Conservation (phyloP, 2,113 vertebrate species). For the Ptilonorhynchus violaceus region DNA sequence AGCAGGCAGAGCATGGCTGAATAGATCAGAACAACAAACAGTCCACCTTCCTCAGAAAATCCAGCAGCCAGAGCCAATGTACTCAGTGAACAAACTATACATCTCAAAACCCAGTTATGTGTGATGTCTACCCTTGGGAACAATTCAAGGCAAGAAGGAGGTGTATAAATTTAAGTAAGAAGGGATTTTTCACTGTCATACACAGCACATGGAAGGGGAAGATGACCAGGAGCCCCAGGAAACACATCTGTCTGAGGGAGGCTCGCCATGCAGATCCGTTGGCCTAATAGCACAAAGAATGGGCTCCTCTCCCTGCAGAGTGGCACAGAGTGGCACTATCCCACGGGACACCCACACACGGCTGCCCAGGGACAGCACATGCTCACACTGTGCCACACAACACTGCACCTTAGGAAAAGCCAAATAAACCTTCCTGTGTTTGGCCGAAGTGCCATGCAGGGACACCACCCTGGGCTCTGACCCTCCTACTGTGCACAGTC, state of each 20-base stretch:
- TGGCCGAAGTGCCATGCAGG: background rate
- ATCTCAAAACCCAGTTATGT: background rate
- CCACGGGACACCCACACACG: background rate
- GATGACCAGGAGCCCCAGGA: background rate
- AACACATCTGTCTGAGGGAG: rapidly evolving
- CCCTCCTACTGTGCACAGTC: background rate
- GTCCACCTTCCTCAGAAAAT: background rate
- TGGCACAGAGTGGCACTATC: rapidly evolving
- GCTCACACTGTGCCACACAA: rapidly evolving
- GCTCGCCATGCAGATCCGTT: rapidly evolving
- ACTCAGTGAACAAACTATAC: background rate
- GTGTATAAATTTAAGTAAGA: background rate
- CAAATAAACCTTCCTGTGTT: rapidly evolving
- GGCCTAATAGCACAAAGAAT: rapidly evolving
- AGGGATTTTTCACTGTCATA: background rate
- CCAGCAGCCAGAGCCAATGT: rapidly evolving
- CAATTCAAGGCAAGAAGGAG: background rate
- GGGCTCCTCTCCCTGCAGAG: rapidly evolving
- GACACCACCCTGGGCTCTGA: background rate
- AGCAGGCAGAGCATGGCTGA: background rate
- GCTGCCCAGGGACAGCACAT: rapidly evolving
- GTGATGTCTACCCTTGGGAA: background rate
- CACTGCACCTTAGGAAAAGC: background rate
- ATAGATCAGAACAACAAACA: background rate
- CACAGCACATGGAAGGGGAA: rapidly evolving